These are phyloP conservation scores for Dendrolimus kikuchii DNA, from an alignment of 1,140 invertebrate species.

Conservation along the genomic window DNA sequence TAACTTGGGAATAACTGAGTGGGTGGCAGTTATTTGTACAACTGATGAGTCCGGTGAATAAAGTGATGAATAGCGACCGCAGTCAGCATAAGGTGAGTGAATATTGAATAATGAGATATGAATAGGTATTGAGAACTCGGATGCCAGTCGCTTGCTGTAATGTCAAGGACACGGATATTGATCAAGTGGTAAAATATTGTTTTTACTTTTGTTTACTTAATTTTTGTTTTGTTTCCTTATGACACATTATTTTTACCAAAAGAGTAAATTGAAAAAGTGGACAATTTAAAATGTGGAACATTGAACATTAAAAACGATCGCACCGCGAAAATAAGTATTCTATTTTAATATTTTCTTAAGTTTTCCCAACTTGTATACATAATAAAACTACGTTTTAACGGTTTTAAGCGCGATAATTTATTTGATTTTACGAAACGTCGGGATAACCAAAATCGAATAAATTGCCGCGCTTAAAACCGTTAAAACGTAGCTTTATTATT, in stretches of 20 bases:
- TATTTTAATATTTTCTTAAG: too few species aligned
- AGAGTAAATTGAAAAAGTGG: too few species aligned
- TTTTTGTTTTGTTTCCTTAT: slow-evolving; percentile 14
- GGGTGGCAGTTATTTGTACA: slow-evolving; percentile 27
- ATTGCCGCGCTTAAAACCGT: too few species aligned
- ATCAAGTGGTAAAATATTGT: slow-evolving; percentile 33
- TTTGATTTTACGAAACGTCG: too few species aligned
- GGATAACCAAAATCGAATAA: too few species aligned
- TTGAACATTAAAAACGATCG: too few species aligned
- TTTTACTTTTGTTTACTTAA: slow-evolving; percentile 14
- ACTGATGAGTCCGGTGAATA: slow-evolving; percentile 16
- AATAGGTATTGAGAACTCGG: slow-evolving; percentile 27
- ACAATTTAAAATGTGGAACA: too few species aligned
- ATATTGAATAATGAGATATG: slow-evolving; percentile 40
- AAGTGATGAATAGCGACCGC: slow-evolving; percentile 11
- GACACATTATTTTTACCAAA: slow-evolving; percentile 13
- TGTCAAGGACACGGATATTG: slow-evolving; percentile 66
- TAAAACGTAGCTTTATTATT: too few species aligned
- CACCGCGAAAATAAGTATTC: too few species aligned
- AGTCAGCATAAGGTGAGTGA: slow-evolving; percentile 41
- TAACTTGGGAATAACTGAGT: slow-evolving; percentile 27
- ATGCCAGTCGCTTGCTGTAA: slow-evolving; percentile 35
- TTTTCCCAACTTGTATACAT: too few species aligned
- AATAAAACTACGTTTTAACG: too few species aligned
- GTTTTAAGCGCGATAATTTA: too few species aligned